phyloP scores from a whole-genome alignment of 2,797 vertebrate species.

The Myotis myotis region DNA sequence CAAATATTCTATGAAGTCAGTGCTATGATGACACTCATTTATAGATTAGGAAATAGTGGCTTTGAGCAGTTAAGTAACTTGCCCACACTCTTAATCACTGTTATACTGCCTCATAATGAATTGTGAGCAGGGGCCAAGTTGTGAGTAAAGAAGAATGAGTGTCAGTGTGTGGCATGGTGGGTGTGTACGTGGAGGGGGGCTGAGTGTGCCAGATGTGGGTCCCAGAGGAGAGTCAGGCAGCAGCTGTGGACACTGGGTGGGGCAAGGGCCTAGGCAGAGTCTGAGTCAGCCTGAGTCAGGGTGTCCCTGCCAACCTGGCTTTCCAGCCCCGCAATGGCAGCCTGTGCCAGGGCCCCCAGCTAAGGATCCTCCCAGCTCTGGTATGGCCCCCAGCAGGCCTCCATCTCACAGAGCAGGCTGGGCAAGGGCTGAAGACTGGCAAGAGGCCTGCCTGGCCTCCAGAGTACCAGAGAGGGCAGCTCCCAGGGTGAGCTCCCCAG shows the following conservation, averaged over 20 bases:
- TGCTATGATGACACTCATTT: background rate
- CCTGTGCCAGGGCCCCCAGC: conserved; percentile 61
- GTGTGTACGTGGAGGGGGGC: background rate
- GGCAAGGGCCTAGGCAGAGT: conserved; percentile 22
- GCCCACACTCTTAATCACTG: background rate
- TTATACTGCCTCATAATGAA: conserved; percentile 8
- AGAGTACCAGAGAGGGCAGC: background rate
- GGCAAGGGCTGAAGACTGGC: background rate
- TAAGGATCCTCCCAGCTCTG: conserved; percentile 42
- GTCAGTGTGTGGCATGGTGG: background rate
- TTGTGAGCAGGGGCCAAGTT: background rate
- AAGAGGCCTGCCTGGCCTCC: background rate
- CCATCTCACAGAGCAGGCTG: conserved; percentile 9
- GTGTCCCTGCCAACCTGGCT: conserved; percentile 60
- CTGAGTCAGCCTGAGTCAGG: conserved; percentile 58
- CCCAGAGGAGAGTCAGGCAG: conserved; percentile 45
- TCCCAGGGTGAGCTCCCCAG: background rate
- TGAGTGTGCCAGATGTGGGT: conserved; percentile 6
- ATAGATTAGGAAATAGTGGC: background rate
- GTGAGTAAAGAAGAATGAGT: background rate
- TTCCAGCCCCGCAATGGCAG: conserved; percentile 2
- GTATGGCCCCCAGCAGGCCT: conserved; percentile 58
- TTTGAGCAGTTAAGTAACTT: conserved; percentile 31
- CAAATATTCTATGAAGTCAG: background rate
- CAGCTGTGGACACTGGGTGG: conserved; percentile 54